Base-by-base conservation (phyloP, 2,113 vertebrate genomes). In the Oryzias celebensis region DNA sequence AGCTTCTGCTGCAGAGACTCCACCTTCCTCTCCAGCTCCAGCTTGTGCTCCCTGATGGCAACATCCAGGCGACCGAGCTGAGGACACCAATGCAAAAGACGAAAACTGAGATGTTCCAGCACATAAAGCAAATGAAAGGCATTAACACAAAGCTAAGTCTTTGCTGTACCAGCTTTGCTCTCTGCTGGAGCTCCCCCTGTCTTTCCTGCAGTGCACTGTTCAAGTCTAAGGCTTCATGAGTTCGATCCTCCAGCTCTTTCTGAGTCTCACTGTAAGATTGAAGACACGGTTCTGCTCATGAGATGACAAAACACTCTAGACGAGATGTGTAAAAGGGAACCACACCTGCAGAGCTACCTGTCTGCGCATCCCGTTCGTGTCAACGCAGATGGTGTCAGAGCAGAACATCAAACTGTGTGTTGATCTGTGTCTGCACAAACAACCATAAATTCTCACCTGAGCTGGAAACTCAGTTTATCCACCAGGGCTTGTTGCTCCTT, bases 111-210 rank as follows among this genome's bases (percentile, higher is more conserved):
- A 45, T 7, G 13, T 2, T 20, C 3, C 2, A 42, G 31, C 6
- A 44, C 10, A 23, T 47, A n/a, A 17, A 22, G 6, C 15, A 1
- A 16, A 58, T 16, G 44, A 22, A 58, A 59, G 5, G 36, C 2
- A n/a, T 0, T n/a, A 18, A 20, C 36, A 14, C 36, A 15, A 12
- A 22, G 7, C 14, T 18, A 23, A 61, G 47, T 52, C 20, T 58
- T 59, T 56, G 17, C 18, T 82, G 71, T 85, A 98, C 97, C 93
- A 96, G 94, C 83, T 92, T 90, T 60, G 94, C 94, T 90, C 96
- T 93, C 84, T 96, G 94, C 66, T 96, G 96, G 69, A 99, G 91
- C 84, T 98, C 96, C 92, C 94, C 95, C 51, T 96, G 96, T 81
- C 95, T 93, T 71, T 98, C 95, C 82, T 95, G 96, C 70, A 98